Evolutionary conservation across 2,797 vertebrate genomes (phyloP).

Genomic region (Meda fulgida): DNA sequence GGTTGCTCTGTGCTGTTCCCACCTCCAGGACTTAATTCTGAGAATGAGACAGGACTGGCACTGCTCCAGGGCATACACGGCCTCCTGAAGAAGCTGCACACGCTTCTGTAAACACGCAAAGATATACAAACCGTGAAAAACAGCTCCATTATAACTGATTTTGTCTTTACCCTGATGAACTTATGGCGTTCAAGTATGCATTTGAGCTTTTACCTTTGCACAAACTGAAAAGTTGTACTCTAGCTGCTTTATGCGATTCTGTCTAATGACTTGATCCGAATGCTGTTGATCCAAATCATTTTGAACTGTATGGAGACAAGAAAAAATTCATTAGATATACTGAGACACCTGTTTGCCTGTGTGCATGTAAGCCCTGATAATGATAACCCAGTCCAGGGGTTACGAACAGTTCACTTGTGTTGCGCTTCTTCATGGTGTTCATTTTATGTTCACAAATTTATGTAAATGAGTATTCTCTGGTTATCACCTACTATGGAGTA

Average conservation of each 20-base stretch:
- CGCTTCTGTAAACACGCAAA: slow-evolving; percentile 73
- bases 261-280: slow-evolving; percentile 62
- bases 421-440: background rate
- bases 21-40: slow-evolving; percentile 87
- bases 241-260: slow-evolving; percentile 71
- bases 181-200: background rate
- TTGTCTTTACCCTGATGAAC: background rate
- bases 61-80: slow-evolving; percentile 78
- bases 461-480: background rate
- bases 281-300: slow-evolving; percentile 65
- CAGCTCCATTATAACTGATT: background rate
- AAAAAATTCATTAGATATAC: background rate
- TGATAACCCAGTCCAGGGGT: background rate
- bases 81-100: slow-evolving; percentile 77
- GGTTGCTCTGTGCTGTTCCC: slow-evolving; percentile 88
- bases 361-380: background rate
- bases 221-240: slow-evolving; percentile 67
- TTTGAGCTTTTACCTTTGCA: slow-evolving; percentile 65
- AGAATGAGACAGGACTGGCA: slow-evolving; percentile 81
- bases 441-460: background rate
- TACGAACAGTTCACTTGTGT: background rate
- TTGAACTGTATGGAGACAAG: slow-evolving; percentile 60
- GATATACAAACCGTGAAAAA: slow-evolving; percentile 38
- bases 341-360: background rate
- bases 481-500: background rate